Conservation (phyloP, 2,113 vertebrate genomes). For the Pteropus alecto region DNA sequence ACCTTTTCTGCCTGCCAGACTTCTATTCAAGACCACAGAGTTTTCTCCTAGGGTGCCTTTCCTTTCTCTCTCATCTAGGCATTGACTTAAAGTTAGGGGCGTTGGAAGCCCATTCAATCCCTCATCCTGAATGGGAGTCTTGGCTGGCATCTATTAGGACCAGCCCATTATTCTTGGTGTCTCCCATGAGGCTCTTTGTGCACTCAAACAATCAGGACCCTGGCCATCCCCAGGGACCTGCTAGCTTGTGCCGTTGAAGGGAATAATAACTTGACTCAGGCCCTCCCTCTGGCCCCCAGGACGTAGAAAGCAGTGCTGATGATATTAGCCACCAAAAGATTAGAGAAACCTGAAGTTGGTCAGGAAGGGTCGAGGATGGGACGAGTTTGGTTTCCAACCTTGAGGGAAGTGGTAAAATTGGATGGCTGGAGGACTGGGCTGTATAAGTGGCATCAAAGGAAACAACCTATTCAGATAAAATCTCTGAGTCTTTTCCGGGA, state of each 20-base stretch:
- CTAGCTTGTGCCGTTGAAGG: neutral
- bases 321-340: neutral
- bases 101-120: neutral
- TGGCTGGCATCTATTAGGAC: neutral
- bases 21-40: neutral
- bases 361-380: neutral
- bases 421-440: neutral
- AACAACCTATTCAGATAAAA: accelerated
- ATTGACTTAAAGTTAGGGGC: neutral
- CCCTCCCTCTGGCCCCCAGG: neutral
- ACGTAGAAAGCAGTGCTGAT: neutral
- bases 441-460: neutral
- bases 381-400: neutral
- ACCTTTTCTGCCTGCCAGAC: neutral
- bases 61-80: neutral
- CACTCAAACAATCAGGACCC: neutral
- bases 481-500: neutral
- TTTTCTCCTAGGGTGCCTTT: neutral
- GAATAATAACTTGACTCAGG: neutral
- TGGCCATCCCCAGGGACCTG: neutral
- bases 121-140: neutral
- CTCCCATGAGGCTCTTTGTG: neutral
- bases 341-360: neutral
- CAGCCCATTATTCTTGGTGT: neutral
- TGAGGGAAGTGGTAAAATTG: neutral